Evolutionary conservation across 2,797 vertebrate species (phyloP).

Genomic region (Smutsia temminckii): DNA sequence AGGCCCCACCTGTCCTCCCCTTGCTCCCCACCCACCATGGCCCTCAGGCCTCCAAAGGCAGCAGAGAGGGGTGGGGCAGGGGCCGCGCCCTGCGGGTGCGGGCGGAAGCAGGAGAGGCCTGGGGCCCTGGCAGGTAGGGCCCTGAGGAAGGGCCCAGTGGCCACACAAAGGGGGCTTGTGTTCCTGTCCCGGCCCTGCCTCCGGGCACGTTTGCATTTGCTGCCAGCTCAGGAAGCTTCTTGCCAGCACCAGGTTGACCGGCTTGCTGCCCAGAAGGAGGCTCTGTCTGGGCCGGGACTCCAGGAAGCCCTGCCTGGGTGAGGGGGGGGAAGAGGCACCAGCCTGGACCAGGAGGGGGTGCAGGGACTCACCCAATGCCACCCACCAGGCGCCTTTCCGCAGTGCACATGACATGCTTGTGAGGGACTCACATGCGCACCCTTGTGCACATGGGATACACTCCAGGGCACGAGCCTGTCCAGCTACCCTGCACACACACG

Average conservation of each 20-base stretch:
- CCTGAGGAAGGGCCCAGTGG: background rate
- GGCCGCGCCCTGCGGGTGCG: accelerated
- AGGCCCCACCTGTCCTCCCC: background rate
- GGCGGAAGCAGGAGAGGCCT: background rate
- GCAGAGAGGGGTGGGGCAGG: background rate
- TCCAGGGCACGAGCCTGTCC: no score
- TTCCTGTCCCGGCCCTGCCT: background rate
- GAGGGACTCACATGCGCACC: accelerated
- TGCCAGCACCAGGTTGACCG: background rate
- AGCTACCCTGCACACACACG: accelerated
- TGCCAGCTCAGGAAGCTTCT: background rate
- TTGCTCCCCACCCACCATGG: accelerated
- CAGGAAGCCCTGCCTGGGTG: background rate
- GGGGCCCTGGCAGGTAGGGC: background rate
- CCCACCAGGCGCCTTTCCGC: accelerated
- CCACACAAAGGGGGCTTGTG: background rate
- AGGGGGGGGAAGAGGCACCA: background rate
- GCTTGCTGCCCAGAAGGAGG: background rate
- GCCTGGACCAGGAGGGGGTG: background rate
- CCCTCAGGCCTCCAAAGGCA: background rate
- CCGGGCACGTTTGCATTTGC: background rate
- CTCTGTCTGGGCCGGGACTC: background rate
- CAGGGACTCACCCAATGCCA: accelerated
- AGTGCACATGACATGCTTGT: accelerated
- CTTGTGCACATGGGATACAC: accelerated